Evolutionary conservation across 2,888 invertebrate species (phyloP).

Genomic region (Acleris emargana): DNA sequence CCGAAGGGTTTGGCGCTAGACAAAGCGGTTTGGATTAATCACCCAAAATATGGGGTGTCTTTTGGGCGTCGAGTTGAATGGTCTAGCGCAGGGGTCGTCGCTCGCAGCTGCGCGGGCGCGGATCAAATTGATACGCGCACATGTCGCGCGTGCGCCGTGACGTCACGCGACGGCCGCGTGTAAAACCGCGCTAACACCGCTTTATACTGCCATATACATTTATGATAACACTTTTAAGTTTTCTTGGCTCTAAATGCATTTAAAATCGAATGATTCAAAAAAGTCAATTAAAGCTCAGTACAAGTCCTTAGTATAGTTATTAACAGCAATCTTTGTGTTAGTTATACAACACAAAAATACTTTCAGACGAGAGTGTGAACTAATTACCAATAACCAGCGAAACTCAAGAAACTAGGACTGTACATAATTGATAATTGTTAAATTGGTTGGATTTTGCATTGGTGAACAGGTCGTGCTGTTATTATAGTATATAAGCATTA

Average conservation of each 20-base stretch:
- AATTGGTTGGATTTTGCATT: too few relatives aligned
- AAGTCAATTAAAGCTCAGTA: too few relatives aligned
- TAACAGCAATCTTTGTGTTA: too few relatives aligned
- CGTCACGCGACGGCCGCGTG: slow-evolving; percentile 55
- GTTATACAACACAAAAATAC: too few relatives aligned
- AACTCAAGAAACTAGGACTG: too few relatives aligned
- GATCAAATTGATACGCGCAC: slow-evolving; percentile 76
- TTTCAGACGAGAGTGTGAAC: too few relatives aligned
- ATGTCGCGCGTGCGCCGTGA: slow-evolving; percentile 58
- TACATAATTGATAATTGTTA: too few relatives aligned
- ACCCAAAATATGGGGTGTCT: slow-evolving; percentile 68
- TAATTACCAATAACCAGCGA: too few relatives aligned
- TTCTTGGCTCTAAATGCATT: background rate
- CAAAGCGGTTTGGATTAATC: slow-evolving; percentile 74
- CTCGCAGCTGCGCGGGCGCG: slow-evolving; percentile 77
- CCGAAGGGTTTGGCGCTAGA: slow-evolving; percentile 65
- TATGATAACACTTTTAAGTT: background rate
- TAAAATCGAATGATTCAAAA: too few relatives aligned
- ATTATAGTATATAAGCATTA: too few relatives aligned
- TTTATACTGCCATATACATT: slow-evolving; percentile 20
- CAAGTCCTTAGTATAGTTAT: too few relatives aligned
- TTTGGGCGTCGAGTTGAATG: slow-evolving; percentile 56
- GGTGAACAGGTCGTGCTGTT: too few relatives aligned
- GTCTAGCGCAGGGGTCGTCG: slow-evolving; percentile 64
- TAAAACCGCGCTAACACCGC: slow-evolving; percentile 25